Evolutionary conservation across 1,140 invertebrate species (phyloP), one percentile per base, ranked within the genome.

Genomic region (Trichogramma pretiosum): DNA sequence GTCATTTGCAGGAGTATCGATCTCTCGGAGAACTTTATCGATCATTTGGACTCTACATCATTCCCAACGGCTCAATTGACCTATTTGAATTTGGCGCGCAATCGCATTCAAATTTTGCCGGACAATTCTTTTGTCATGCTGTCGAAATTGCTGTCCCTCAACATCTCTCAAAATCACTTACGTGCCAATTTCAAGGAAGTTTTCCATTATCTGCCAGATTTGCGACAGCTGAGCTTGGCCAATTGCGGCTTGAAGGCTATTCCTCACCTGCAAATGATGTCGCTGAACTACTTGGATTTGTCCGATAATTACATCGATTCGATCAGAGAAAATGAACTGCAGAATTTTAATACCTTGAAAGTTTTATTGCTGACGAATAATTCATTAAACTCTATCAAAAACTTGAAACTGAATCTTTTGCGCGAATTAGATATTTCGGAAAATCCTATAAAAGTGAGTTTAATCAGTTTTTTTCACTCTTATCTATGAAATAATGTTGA

Each of bases 111-210:
- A 0, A 86, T 89, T 43, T 65, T 93, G 30, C 87, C 89, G 1
- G 89, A 93, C 63, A 91, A 90, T 62, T 87, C 89, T 2, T 93
- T 94, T 65, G 84, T 83, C 1, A 84, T 86, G 54, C 72, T 93
- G 7, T 81, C 80, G 17, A 82, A 81, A 52, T 72, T 94, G 21
- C 77, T 88, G 35, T 80, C 77, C 52, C 67, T 93, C 46, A 86
- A 92, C 65, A 69, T 94, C 2, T 85, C 86, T 26, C 79, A 78
- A 41, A 94, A 93, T 66, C 73, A 77, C n/a, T 64, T 88, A 1
- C 79, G 87, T 53, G 85, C 87, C 32, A 92, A 92, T 67, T 88
- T 89, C 58, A 89, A 89, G 56, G 88, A 92, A 65, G 74, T 92
- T n/a, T 89, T 91, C 57, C 84, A 90, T 59, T 89, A 90, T 64